Evolutionary conservation across 23 tunicate genomes (phyloP).

Genomic region (Ciona savignyi): DNA sequence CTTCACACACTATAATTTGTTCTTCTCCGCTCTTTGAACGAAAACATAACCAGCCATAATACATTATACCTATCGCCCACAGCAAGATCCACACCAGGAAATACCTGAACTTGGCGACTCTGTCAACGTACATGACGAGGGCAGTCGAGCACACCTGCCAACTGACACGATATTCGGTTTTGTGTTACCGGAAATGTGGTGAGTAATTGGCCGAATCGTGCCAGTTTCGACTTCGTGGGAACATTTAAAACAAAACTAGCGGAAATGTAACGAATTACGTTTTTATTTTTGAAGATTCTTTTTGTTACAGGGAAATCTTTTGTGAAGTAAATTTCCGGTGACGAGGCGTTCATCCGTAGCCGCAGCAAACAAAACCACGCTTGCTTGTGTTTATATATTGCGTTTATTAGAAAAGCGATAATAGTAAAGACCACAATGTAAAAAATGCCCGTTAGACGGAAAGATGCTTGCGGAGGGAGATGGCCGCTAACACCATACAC

Average conservation of each 20-base stretch:
- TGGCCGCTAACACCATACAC: background rate
- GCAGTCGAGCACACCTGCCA: background rate
- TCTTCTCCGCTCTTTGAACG: background rate
- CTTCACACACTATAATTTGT: background rate
- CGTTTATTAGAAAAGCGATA: background rate
- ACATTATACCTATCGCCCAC: background rate
- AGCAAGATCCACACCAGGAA: background rate
- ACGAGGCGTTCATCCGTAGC: background rate
- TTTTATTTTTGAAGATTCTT: too few relatives aligned
- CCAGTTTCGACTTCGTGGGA: background rate
- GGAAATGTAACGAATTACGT: too few relatives aligned
- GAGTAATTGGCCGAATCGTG: background rate
- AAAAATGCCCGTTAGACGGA: slow-evolving; percentile 1
- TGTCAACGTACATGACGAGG: background rate
- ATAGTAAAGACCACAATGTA: slow-evolving; percentile 1
- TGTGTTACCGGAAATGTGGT: background rate
- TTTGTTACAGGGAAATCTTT: too few relatives aligned
- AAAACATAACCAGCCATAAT: background rate
- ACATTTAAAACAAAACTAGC: background rate
- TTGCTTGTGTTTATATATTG: background rate
- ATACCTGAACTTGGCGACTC: background rate
- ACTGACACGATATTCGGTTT: background rate
- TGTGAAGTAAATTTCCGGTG: too few relatives aligned
- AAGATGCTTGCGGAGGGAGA: background rate
- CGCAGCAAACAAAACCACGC: too few relatives aligned